A percentile compares a stretch with the other conserved stretches of the same genome.
Evolutionary conservation across 2,797 vertebrate species (phyloP).

Genomic region (Sebastes alutus): DNA sequence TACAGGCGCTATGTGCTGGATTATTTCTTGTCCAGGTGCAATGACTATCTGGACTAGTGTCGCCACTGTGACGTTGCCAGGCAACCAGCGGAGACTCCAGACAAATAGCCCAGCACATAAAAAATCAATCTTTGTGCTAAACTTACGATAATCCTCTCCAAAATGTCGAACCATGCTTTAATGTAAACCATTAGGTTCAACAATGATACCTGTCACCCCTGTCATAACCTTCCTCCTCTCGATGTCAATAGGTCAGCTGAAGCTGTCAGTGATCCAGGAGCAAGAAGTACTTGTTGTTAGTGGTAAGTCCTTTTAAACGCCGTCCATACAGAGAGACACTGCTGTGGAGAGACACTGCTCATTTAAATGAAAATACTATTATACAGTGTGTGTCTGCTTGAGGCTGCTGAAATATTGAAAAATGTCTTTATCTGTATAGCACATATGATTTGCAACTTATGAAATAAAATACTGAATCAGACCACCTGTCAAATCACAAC

Average conservation of each 20-base stretch:
- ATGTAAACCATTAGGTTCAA: not conserved
- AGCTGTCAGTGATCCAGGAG: slow-evolving; percentile 70
- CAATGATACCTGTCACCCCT: not conserved
- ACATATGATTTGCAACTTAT: not conserved
- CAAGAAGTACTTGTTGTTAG: slow-evolving; percentile 69
- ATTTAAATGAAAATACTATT: not conserved
- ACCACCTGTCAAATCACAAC: slow-evolving; percentile 9
- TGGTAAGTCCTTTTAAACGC: slow-evolving; percentile 66
- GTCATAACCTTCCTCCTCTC: slow-evolving; percentile 2
- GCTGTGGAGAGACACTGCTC: not conserved
- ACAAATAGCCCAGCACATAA: not conserved
- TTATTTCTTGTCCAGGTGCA: not conserved
- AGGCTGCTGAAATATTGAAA: not conserved
- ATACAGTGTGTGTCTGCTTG: not conserved
- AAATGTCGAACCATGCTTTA: not conserved
- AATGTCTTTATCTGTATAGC: not conserved
- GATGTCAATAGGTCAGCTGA: slow-evolving; percentile 75
- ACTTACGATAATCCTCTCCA: not conserved
- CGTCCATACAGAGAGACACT: not conserved
- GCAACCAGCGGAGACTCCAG: not conserved
- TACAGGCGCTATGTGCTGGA: not conserved
- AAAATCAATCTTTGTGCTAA: not conserved
- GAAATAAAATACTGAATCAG: not conserved
- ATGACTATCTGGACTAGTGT: not conserved
- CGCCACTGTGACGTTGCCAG: not conserved